Percentiles rank a stretch among this genome's conserved stretches.
These are phyloP conservation scores for Montipora cactus DNA, from an alignment of 64 coral and sea anemone genomes.

Conservation along the genomic window DNA sequence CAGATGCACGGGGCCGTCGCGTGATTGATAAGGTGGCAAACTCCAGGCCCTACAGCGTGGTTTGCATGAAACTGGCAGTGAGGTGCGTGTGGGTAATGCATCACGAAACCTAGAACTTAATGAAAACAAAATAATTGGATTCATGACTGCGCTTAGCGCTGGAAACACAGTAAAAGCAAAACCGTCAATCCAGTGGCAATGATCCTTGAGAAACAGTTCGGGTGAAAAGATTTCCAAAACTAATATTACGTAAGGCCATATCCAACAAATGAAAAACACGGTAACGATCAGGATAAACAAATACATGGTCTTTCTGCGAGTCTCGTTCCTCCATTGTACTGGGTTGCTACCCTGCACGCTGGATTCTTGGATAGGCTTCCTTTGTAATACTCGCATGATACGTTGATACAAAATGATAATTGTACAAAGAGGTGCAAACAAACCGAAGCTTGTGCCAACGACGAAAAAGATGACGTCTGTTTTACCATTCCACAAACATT, in stretches of 20 bases:
- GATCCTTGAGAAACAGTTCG: neutral
- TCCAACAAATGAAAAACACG: neutral
- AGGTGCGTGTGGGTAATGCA: neutral
- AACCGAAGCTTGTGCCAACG: neutral
- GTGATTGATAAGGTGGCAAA: too few relatives aligned
- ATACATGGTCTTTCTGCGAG: neutral
- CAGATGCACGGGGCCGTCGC: too few relatives aligned
- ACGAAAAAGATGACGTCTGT: neutral
- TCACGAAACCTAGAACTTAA: neutral
- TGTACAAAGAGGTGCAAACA: neutral
- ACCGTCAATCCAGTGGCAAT: neutral
- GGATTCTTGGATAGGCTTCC: too few relatives aligned
- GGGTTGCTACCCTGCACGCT: neutral
- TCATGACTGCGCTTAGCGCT: neutral
- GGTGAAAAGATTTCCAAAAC: neutral
- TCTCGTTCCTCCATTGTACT: neutral
- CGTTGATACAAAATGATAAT: constrained; percentile 4
- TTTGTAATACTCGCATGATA: neutral
- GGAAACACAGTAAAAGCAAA: neutral
- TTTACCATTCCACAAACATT: neutral
- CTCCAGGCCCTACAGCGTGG: too few relatives aligned
- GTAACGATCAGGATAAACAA: neutral
- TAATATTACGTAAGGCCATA: neutral
- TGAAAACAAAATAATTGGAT: constrained; percentile 2
- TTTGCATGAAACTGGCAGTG: too few relatives aligned